Evolutionary conservation across 2,888 invertebrate species (phyloP), one percentile per base, ranked within the genome.

Genomic region (Dryomyza anilis): DNA sequence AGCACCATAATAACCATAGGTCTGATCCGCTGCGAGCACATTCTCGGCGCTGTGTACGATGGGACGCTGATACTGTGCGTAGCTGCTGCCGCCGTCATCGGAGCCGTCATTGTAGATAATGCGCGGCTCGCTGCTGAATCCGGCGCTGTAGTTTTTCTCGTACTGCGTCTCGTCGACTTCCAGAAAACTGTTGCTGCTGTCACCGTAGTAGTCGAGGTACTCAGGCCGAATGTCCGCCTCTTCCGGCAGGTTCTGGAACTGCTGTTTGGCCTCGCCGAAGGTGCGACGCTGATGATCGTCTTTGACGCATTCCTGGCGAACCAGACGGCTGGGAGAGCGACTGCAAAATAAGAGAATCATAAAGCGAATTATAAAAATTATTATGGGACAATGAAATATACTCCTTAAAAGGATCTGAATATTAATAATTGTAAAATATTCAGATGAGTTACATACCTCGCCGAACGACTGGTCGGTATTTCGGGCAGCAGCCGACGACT

Each of bases 231-330:
- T 73, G 21, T 78, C 78, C 4, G 77, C 76, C 56, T 82, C 81
- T 62, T 81, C 81, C 55, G 74, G 75, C 56, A 78, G 74, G 70
- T 77, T 78, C 67, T 78, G 77, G 52, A 79, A 79, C 57, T 78
- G 78, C 63, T 83, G 83, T 62, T 82, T 83, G 8, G 81, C 82
- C 66, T 83, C 83, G 5, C 80, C 81, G 63, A 82, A 82, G 2
- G 82, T 81, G 27, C 82, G 76, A 0, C 71, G 65, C n/a, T 71
- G 69, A 43, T 67, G 58, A 8, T 81, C 79, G 66, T 83, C 83
- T 69, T 81, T 82, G 2, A 83, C 76, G 63, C 83, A 80, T 30
- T 83, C 82, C 63, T 83, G 83, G 2, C 83, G 74, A 19, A 83
- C 83, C 39, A 83, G 67, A 0, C 82, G 78, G 64, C 77, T 81